Evolutionary conservation across 2,797 vertebrate species (phyloP).

Genomic region (Tokudaia tokunoshimensis): DNA sequence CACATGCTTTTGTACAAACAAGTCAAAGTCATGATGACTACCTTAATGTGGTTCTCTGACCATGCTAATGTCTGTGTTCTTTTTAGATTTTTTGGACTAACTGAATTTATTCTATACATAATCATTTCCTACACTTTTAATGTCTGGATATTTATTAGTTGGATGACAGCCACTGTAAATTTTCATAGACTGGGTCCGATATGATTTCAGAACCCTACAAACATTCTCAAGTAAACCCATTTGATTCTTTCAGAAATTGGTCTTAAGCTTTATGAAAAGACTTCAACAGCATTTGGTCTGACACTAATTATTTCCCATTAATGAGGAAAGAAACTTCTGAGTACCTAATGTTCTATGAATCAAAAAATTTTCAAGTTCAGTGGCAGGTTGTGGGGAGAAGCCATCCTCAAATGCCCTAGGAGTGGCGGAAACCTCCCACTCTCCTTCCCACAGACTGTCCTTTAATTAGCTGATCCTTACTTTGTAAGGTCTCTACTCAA

Average conservation of each 20-base stretch:
- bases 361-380: not conserved
- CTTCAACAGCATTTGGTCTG: not conserved
- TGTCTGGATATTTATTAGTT: not conserved
- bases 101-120: not conserved
- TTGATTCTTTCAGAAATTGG: not conserved
- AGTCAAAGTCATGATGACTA: not conserved
- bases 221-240: not conserved
- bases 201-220: not conserved
- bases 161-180: not conserved
- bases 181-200: not conserved
- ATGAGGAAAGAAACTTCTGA: not conserved
- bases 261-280: not conserved
- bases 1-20: not conserved
- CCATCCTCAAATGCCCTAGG: not conserved
- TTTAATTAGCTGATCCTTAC: not conserved
- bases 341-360: not conserved
- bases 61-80: not conserved
- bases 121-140: not conserved
- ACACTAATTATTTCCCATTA: not conserved
- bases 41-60: not conserved
- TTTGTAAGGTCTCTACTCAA: not conserved
- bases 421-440: not conserved
- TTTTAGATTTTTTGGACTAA: not conserved
- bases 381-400: not conserved
- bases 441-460: not conserved